These are phyloP conservation scores for Rhabdornis inornatus DNA, from an alignment of 2,113 vertebrate species.

Conservation along the genomic window DNA sequence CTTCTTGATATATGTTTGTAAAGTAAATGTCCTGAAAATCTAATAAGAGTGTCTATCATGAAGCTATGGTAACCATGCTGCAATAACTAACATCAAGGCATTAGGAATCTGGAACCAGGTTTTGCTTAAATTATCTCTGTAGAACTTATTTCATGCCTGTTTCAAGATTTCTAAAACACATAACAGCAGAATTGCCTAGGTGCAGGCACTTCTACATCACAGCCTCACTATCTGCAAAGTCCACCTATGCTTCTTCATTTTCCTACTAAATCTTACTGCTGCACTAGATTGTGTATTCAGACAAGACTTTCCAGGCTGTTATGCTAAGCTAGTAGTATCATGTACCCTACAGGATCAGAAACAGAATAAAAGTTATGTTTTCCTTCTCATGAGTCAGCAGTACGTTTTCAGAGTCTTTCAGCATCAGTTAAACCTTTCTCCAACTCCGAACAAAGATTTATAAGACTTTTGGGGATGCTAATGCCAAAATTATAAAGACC, in stretches of 20 bases:
- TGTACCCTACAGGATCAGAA: neutral
- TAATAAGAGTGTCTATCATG: neutral
- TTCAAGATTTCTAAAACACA: neutral
- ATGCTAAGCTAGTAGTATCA: neutral
- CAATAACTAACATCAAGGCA: neutral
- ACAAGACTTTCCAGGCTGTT: neutral
- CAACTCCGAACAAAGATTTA: neutral
- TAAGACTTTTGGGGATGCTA: neutral
- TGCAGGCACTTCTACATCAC: neutral
- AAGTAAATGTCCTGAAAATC: neutral
- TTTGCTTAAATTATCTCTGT: neutral
- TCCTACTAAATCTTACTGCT: neutral
- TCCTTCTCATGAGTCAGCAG: neutral
- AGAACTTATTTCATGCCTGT: neutral
- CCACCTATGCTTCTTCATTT: neutral
- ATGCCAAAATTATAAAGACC: neutral
- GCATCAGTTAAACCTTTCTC: neutral
- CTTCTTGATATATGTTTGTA: neutral
- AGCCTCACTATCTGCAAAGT: neutral
- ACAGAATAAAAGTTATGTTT: neutral
- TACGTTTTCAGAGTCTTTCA: neutral
- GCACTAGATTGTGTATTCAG: neutral
- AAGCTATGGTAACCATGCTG: neutral
- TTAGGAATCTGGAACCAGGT: neutral
- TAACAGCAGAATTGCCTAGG: neutral